Evolutionary conservation across 2,113 vertebrate species (phyloP), one percentile per base, ranked within the genome.

Genomic region (Pseudorasbora parva): DNA sequence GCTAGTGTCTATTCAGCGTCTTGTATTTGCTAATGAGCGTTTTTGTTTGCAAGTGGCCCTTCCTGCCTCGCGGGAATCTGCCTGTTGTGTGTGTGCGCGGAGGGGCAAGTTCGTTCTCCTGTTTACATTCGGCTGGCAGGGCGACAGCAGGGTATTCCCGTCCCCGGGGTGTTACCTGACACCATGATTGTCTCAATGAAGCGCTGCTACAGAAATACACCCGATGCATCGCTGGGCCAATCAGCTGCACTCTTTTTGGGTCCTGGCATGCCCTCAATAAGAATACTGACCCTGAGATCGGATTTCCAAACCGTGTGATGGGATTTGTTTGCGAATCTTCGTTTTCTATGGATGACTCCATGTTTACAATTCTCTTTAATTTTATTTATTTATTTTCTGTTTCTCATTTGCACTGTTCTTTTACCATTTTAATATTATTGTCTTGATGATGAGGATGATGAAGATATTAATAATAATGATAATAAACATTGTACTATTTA

Each of bases 101-200:
- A 23, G 41, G 76, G 51, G 56, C 45, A 17, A 27, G 33, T 68
- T 82, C 66, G 45, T 72, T 49, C 21, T 68, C 11, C 27, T 72
- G 72, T 76, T 66, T 56, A 43, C 45, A 5, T 21, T 49, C 3
- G 62, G 43, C 62, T 81, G 69, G 77, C 62, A 69, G 60, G 37
- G 60, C 49, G 54, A 73, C 21, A 68, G 57, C 15, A 49, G 86
- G 83, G 77, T 82, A 80, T 85, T 73, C 86, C 86, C 75, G 21
- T 33, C 68, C 25, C 41, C 23, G 37, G 49, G 25, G 41, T 23
- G 83, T 73, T 59, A 87, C 69, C 43, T 37, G 76, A 87, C 68
- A 43, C 69, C n/a, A 2, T 9, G 62, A 64, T 80, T 69, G 84
- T 87, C 59, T 76, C 17, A 82, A 74, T 68, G 66, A 82, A 82